A percentile compares a stretch with the other conserved stretches of the same genome.
These are phyloP conservation scores for Limnephilus lunatus DNA, from an alignment of 2,888 invertebrate genomes.

Conservation along the genomic window DNA sequence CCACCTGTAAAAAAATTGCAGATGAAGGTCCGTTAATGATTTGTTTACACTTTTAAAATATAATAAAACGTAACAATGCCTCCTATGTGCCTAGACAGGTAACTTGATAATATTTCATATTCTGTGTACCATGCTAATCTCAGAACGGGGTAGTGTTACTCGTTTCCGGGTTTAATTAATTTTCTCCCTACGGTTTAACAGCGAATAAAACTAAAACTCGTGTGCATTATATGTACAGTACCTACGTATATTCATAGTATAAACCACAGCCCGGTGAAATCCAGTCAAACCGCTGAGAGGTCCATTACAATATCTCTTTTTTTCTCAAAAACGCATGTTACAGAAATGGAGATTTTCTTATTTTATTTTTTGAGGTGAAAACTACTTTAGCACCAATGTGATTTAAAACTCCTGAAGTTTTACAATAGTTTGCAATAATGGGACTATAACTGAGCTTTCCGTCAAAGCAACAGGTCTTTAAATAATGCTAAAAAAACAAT, in stretches of 20 bases:
- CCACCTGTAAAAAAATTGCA: neutral
- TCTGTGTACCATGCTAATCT: neutral
- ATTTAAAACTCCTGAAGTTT: too few relatives aligned
- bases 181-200: neutral
- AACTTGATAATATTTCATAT: neutral
- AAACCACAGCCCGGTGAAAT: neutral
- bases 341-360: neutral
- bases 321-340: neutral
- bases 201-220: neutral
- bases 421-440: too few relatives aligned
- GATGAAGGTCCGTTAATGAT: neutral
- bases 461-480: too few relatives aligned
- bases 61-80: neutral
- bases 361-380: too few relatives aligned
- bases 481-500: too few relatives aligned
- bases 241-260: neutral
- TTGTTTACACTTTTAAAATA: neutral
- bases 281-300: neutral
- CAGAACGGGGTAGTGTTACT: neutral
- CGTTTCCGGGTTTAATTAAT: slow-evolving; percentile 6
- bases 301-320: neutral
- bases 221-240: neutral
- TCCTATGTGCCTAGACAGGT: neutral
- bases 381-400: too few relatives aligned
- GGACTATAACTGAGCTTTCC: too few relatives aligned